Base-by-base conservation (phyloP, 2,888 invertebrate species). In the Mythimna vitellina region DNA sequence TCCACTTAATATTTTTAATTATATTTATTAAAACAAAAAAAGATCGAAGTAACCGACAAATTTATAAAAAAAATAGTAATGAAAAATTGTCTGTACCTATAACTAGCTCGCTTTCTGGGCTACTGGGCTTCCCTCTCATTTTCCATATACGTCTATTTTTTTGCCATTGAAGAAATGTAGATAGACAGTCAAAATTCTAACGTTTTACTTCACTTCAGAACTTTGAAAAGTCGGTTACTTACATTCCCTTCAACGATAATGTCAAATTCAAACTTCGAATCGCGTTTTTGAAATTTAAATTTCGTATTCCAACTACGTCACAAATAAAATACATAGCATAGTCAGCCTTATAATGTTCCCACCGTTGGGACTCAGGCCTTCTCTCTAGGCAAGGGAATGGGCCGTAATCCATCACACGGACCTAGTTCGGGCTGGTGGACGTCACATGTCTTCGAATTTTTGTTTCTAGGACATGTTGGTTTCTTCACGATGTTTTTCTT, bases 281-380 rank as follows among this genome's bases (percentile, higher is more conserved):
- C 63, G 35, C 56, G 69, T 65, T 64, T 76, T 76, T 25, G 22
- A 77, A 75, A 78, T 82, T 78, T 71, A 64, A 70, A 81, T 78
- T 78, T 57, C 58, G 49, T n/a, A 70, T 80, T 76, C 76, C 51
- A 70, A 58, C 9, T 49, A 10, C 71, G 78, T 49, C 53, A 53
- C 65, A 38, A 73, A 14, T 51, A 64, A 65, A 70, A 65, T 60
- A 70, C 32, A 29, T 9, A 29, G 54, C 61, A 12, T n/a, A n/a
- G n/a, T n/a, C n/a, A n/a, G n/a, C n/a, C n/a, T n/a, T n/a, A n/a
- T n/a, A n/a, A n/a, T n/a, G n/a, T n/a, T n/a, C n/a, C n/a, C n/a
- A n/a, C n/a, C n/a, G n/a, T n/a, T n/a, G n/a, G n/a, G n/a, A n/a
- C n/a, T n/a, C n/a, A n/a, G n/a, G n/a, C n/a, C n/a, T n/a, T n/a